phyloP scores from a whole-genome alignment of 2,113 vertebrate species.

The Thryonomys swinderianus region DNA sequence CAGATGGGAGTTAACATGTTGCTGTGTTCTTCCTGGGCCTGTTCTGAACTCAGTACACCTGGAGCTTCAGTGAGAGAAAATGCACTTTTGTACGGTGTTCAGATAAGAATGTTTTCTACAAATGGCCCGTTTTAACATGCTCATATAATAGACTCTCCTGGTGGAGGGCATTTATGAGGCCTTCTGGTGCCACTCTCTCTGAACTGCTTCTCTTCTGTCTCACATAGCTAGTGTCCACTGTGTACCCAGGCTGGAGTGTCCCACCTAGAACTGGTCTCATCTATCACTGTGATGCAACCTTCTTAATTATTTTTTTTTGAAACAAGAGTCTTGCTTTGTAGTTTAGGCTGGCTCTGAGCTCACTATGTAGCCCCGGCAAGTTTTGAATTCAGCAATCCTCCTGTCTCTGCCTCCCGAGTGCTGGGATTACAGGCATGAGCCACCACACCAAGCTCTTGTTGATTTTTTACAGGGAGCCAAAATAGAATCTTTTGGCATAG shows the following conservation, averaged over 20 bases:
- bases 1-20: rapidly evolving
- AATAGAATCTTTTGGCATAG: not conserved
- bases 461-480: not conserved
- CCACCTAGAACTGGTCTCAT: not conserved
- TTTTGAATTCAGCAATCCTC: too few relatives aligned
- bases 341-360: too few relatives aligned
- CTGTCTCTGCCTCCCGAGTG: too few relatives aligned
- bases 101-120: not conserved
- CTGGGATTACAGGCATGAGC: too few relatives aligned
- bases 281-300: not conserved
- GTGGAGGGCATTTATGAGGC: not conserved
- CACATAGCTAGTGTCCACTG: too few relatives aligned
- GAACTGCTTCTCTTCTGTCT: not conserved
- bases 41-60: not conserved
- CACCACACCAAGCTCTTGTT: too few relatives aligned
- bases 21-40: not conserved
- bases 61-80: not conserved
- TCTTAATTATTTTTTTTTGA: too few relatives aligned
- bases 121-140: not conserved
- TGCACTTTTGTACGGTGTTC: not conserved
- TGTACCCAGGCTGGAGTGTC: not conserved
- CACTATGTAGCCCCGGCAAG: too few relatives aligned
- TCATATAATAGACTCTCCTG: not conserved
- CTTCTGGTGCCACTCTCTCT: not conserved
- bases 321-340: too few relatives aligned